A percentile compares a stretch with the other conserved stretches of the same genome.
These are phyloP conservation scores for Oceanodroma leucorhoa DNA, from an alignment of 2,797 vertebrate species.

Conservation along the genomic window DNA sequence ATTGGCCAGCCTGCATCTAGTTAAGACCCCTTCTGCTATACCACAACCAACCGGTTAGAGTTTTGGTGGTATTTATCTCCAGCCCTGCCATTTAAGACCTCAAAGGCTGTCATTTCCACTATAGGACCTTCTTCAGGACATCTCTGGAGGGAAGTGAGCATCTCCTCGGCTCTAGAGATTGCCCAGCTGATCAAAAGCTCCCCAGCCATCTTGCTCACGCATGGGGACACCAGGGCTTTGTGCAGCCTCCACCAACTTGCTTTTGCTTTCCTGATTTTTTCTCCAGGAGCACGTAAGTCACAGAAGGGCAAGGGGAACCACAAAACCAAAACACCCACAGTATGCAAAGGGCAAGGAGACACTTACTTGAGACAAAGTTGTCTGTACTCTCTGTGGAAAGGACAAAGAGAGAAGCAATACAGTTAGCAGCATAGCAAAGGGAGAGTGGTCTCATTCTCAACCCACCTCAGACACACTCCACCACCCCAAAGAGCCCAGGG, in stretches of 20 bases:
- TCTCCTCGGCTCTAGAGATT: neutral
- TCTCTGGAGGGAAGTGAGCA: neutral
- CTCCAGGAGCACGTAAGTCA: neutral
- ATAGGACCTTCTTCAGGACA: neutral
- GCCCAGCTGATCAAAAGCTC: neutral
- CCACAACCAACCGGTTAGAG: neutral
- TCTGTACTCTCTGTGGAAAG: constrained; percentile 78
- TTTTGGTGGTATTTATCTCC: neutral
- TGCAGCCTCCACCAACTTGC: neutral
- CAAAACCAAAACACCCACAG: neutral
- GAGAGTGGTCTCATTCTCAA: neutral
- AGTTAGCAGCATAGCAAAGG: neutral
- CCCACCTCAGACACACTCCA: neutral
- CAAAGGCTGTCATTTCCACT: neutral
- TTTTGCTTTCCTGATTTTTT: neutral
- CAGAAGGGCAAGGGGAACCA: neutral
- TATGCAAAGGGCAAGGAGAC: neutral
- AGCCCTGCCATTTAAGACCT: neutral
- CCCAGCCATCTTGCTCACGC: neutral
- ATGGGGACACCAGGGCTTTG: neutral
- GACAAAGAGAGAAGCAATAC: constrained; percentile 65
- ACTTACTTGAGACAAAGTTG: constrained; percentile 82
- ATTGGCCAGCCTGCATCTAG: neutral
- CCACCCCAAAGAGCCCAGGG: neutral
- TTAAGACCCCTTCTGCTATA: neutral